Evolutionary conservation across 2,797 vertebrate genomes (phyloP), one percentile per base, ranked within the genome.

Genomic region (Sebastes hopkinsi): DNA sequence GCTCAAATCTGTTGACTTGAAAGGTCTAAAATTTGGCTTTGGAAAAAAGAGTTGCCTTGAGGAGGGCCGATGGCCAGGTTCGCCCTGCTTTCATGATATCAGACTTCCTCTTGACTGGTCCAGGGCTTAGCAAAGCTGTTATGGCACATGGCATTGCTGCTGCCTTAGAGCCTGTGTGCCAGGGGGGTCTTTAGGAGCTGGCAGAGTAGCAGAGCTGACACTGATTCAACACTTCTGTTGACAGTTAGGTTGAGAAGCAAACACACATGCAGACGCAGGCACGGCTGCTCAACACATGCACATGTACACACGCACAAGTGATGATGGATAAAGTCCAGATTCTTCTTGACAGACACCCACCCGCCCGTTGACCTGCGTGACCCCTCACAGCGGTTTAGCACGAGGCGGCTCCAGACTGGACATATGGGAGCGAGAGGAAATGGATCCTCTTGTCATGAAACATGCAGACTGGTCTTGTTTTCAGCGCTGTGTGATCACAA

Each of bases 201-300:
- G 85, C 86, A 83, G 58, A 68, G 77, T 3, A 46, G 70, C 77
- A 64, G 58, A 32, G 30, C 86, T 86, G 82, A 70, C 76, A 79
- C 79, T 74, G 83, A 83, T 86, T 83, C 85, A 86, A 86, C 75
- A 74, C 80, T 82, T 77, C 23, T 73, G 82, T 23, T 80, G 82
- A 82, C 83, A 46, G 79, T 75, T 38, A 29, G 29, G 65, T 58
- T 27, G 56, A 84, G 71, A 75, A 82, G 65, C 1, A 55, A 80
- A 86, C 84, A 81, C 76, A 64, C 75, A 52, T 38, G 20, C n/a
- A 78, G 10, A 68, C 59, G 2, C 32, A 14, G 4, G 14, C 55
- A 20, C 1, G 12, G 18, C 27, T 16, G 65, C 34, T 20, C 52
- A 34, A n/a, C 66, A 70, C 10, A 69, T 27, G 6, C 25, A 36